Conservation (phyloP, 53 echinoderm and acorn worm species). For the Zoroaster sp. region DNA sequence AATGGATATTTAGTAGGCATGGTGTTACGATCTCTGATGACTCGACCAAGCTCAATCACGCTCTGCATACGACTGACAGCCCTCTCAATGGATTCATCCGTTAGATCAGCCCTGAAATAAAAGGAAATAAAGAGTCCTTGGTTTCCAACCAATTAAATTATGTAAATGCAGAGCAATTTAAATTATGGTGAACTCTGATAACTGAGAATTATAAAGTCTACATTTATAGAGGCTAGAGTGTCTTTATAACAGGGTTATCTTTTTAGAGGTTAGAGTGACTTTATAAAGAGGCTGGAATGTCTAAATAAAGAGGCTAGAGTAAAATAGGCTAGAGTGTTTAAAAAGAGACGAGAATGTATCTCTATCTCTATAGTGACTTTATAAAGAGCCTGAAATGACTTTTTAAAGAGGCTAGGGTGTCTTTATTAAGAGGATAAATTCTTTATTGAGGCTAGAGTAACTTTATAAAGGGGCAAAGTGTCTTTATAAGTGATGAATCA, state of each 20-base stretch:
- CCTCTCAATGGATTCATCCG: slow-evolving; percentile 78
- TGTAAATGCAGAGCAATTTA: too few species aligned
- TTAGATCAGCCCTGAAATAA: slow-evolving; percentile 82
- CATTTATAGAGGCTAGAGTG: neutral
- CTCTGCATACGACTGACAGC: slow-evolving; percentile 94
- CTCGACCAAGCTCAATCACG: slow-evolving; percentile 90
- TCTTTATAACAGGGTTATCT: neutral
- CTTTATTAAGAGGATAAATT: neutral
- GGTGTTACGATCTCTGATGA: slow-evolving; percentile 92
- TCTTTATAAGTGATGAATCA: neutral
- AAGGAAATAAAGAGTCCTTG: neutral
- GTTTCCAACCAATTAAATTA: too few species aligned
- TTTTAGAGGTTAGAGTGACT: neutral
- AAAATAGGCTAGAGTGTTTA: too few species aligned
- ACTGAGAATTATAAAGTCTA: neutral
- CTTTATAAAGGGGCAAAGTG: neutral
- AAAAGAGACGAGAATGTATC: neutral
- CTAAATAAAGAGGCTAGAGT: neutral
- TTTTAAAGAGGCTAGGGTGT: neutral
- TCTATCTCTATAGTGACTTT: neutral
- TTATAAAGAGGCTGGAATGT: neutral
- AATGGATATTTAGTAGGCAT: slow-evolving; percentile 97
- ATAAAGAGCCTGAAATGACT: neutral
- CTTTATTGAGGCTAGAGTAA: neutral
- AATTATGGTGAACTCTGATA: too few species aligned